Evolutionary conservation across 1,140 invertebrate genomes (phyloP).

Genomic region (Drosophila varians): DNA sequence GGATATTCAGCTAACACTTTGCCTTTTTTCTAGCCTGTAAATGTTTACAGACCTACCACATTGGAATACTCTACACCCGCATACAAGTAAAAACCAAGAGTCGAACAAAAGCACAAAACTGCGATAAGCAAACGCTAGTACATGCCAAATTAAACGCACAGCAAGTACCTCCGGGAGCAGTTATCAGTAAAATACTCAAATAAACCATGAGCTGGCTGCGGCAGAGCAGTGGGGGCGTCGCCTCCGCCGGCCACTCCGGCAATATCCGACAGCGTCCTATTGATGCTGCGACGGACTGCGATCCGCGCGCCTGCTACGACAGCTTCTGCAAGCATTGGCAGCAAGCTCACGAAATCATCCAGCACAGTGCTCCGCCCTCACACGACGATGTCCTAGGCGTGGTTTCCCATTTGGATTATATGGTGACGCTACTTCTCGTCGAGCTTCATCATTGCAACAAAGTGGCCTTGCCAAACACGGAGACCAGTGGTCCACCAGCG

Average conservation of each 20-base stretch:
- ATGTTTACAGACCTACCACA: conserved; percentile 25
- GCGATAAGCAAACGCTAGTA: conserved; percentile 44
- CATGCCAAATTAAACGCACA: conserved; percentile 47
- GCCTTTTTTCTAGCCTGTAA: conserved; percentile 51
- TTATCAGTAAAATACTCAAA: conserved; percentile 29
- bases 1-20: conserved; percentile 35
- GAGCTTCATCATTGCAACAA: conserved; percentile 87
- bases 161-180: conserved; percentile 10
- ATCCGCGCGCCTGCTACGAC: conserved; percentile 93
- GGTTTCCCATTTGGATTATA: conserved; percentile 95
- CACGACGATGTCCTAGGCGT: conserved; percentile 95
- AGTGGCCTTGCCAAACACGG: conserved; percentile 77
- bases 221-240: conserved; percentile 84
- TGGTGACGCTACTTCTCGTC: conserved; percentile 93
- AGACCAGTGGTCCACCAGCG: conserved; percentile 83
- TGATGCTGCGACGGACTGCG: conserved; percentile 85
- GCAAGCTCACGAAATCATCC: conserved; percentile 93
- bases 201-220: conserved; percentile 88
- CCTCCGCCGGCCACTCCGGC: conserved; percentile 17
- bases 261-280: conserved; percentile 79
- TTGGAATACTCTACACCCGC: conserved; percentile 56
- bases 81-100: conserved; percentile 15
- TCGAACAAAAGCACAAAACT: conserved; percentile 54
- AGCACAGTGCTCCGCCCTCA: conserved; percentile 85
- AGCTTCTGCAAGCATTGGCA: conserved; percentile 98